These are phyloP conservation scores for Antheraea assamensis DNA, from an alignment of 2,888 invertebrate species.

Conservation along the genomic window DNA sequence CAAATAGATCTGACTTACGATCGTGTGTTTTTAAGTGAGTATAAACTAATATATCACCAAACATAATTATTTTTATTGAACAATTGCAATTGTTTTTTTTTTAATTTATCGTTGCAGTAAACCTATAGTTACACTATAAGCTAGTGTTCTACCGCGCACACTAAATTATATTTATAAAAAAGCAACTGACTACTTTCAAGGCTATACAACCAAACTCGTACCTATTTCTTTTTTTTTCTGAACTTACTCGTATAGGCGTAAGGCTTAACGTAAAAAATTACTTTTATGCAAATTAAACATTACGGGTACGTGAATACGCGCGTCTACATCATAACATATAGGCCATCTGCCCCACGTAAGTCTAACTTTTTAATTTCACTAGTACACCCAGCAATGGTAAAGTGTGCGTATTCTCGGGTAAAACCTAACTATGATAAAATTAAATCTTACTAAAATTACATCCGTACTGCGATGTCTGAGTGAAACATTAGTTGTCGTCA, in stretches of 20 bases:
- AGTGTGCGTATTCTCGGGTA: not conserved
- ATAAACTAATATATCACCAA: not conserved
- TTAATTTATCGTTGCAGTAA: not conserved
- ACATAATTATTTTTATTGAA: not conserved
- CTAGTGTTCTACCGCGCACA: not conserved
- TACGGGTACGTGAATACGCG: not conserved
- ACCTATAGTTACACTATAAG: not conserved
- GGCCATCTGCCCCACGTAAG: not conserved
- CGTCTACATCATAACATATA: not conserved
- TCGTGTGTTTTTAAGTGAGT: not conserved
- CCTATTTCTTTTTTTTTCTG: not conserved
- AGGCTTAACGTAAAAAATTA: conserved; percentile 55
- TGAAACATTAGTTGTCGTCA: too few species aligned
- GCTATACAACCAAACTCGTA: not conserved
- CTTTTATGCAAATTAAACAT: conserved; percentile 65
- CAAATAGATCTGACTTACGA: not conserved
- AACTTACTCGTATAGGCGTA: conserved; percentile 26
- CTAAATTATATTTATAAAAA: not conserved
- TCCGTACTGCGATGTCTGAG: too few species aligned
- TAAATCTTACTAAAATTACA: too few species aligned
- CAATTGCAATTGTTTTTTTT: not conserved
- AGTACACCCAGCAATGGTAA: not conserved
- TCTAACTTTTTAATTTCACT: not conserved
- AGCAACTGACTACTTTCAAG: not conserved
- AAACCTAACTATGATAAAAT: not conserved